phyloP scores from a whole-genome alignment of 2,797 vertebrate genomes.

The Pitangus sulphuratus region DNA sequence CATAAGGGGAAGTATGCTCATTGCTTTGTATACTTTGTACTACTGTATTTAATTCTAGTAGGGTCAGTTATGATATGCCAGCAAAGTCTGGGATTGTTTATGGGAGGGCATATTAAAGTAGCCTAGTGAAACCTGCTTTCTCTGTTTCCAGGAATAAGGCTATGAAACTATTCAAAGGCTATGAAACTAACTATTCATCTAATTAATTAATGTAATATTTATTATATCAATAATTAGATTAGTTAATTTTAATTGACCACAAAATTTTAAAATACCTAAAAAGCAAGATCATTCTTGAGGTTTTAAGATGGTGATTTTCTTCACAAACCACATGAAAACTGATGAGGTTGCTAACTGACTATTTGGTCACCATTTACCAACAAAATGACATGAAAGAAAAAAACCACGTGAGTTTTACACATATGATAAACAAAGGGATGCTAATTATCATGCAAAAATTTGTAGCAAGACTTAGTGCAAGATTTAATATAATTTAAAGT shows the following conservation, averaged over 20 bases:
- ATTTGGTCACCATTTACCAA: background rate
- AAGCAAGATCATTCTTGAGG: background rate
- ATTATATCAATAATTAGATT: background rate
- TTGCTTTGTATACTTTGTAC: background rate
- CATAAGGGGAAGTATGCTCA: background rate
- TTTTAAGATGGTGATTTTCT: background rate
- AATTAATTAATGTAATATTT: background rate
- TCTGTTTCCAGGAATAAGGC: background rate
- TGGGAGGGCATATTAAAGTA: background rate
- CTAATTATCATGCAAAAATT: background rate
- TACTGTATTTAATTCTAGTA: background rate
- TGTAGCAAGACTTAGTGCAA: background rate
- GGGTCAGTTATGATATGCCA: background rate
- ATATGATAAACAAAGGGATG: background rate
- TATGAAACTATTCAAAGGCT: background rate
- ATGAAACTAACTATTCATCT: background rate
- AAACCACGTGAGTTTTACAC: background rate
- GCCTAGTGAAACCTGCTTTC: background rate
- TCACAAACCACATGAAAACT: background rate
- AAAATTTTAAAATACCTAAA: background rate
- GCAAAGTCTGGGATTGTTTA: background rate
- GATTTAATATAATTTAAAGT: background rate
- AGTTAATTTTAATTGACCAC: background rate
- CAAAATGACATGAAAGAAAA: background rate
- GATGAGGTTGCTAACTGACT: background rate